Evolutionary conservation across 2,888 invertebrate species (phyloP).

Genomic region (Allacma fusca): DNA sequence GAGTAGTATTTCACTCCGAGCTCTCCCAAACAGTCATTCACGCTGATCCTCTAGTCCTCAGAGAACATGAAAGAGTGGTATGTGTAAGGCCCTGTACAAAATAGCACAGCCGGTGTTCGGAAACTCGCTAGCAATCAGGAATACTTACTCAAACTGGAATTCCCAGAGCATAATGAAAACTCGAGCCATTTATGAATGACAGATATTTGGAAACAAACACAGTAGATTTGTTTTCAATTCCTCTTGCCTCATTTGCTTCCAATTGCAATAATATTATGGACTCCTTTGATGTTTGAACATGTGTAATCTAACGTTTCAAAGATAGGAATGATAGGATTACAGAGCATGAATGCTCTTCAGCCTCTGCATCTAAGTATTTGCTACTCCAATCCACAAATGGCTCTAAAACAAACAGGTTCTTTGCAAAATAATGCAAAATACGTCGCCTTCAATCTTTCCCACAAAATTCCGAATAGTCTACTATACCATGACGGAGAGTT

Average conservation of each 20-base stretch:
- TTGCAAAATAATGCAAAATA: conserved; percentile 50
- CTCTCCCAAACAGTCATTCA: too few species aligned
- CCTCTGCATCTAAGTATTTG: background rate
- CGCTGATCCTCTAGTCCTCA: too few species aligned
- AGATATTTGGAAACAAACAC: background rate
- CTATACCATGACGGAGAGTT: conserved; percentile 22
- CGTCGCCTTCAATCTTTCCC: conserved; percentile 46
- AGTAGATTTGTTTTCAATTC: background rate
- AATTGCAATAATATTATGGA: background rate
- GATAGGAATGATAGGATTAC: background rate
- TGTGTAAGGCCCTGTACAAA: too few species aligned
- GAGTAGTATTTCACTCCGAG: too few species aligned
- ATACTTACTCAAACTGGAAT: too few species aligned
- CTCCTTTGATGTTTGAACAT: background rate
- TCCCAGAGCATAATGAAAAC: background rate
- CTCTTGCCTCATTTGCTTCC: conserved; percentile 8
- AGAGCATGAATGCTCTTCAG: background rate
- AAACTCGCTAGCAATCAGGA: too few species aligned
- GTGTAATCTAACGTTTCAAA: background rate
- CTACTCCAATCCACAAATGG: background rate
- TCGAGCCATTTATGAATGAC: background rate
- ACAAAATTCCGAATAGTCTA: conserved; percentile 27
- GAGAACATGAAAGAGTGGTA: too few species aligned
- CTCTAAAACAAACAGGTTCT: conserved; percentile 37
- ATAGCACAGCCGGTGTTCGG: too few species aligned